A percentile compares a stretch with the other conserved stretches of the same genome.
These are phyloP conservation scores for Dyspetes luteomarginatus DNA, from an alignment of 2,888 invertebrate species.

Conservation along the genomic window DNA sequence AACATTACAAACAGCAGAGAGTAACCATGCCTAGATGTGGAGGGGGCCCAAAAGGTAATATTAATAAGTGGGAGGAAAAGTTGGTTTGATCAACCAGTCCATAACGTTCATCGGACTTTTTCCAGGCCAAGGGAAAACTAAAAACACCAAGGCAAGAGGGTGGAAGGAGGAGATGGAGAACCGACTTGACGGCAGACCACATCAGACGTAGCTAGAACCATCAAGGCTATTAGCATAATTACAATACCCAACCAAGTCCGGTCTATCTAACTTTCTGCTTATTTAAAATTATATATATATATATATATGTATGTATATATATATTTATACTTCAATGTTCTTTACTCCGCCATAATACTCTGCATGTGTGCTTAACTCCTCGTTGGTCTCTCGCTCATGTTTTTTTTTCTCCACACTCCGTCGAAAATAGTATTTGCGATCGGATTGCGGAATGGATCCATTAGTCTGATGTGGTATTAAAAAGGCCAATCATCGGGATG, in stretches of 20 bases:
- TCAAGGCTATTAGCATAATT: constrained; percentile 83
- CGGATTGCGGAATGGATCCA: constrained; percentile 80
- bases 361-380: constrained; percentile 16
- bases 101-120: constrained; percentile 60
- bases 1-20: constrained; percentile 4
- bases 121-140: constrained; percentile 9
- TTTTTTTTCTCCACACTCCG: constrained; percentile 16
- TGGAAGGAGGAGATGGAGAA: constrained; percentile 53
- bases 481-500: constrained; percentile 78
- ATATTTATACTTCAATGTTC: constrained; percentile 19
- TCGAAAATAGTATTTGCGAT: constrained; percentile 74
- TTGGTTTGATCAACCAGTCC: constrained; percentile 81
- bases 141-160: constrained; percentile 18
- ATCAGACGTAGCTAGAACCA: constrained; percentile 78
- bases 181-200: constrained; percentile 73
- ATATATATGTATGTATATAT: background rate
- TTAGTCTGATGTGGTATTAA: constrained; percentile 81
- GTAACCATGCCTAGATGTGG: constrained; percentile 33
- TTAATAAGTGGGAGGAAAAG: constrained; percentile 83
- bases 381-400: background rate
- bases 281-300: constrained; percentile 74
- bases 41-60: constrained; percentile 75
- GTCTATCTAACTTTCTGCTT: constrained; percentile 81
- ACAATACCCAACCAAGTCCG: constrained; percentile 80
- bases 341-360: constrained; percentile 10